Evolutionary conservation across 2,113 vertebrate species (phyloP).

Genomic region (Tylochromis polylepis): DNA sequence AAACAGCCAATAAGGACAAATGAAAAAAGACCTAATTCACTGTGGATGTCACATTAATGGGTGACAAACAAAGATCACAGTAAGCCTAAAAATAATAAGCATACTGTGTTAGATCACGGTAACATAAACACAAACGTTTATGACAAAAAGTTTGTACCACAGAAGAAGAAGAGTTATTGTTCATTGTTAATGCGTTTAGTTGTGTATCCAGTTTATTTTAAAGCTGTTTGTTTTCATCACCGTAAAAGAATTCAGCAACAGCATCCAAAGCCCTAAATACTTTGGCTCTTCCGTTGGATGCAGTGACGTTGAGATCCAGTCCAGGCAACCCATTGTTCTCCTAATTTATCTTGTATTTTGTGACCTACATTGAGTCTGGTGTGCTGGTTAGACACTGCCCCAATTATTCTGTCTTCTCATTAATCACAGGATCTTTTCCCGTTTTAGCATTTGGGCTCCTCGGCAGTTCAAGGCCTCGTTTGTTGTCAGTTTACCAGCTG

Average conservation of each 20-base stretch:
- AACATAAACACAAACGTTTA: background rate
- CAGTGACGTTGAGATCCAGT: background rate
- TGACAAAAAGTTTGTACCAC: background rate
- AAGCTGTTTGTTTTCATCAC: background rate
- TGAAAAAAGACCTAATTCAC: background rate
- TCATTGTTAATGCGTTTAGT: background rate
- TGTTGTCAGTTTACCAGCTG: background rate
- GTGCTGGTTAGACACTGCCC: background rate
- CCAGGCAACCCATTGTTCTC: background rate
- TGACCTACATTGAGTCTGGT: background rate
- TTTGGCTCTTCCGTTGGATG: background rate
- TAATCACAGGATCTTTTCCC: background rate
- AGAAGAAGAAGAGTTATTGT: background rate
- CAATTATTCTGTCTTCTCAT: background rate
- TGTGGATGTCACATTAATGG: background rate
- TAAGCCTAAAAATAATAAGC: background rate
- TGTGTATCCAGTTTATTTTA: background rate
- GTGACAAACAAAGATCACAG: background rate
- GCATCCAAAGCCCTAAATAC: background rate
- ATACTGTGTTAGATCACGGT: background rate
- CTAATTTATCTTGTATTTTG: background rate
- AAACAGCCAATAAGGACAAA: background rate
- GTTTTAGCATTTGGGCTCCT: background rate
- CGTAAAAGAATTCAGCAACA: background rate
- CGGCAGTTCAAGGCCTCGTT: background rate